These are phyloP conservation scores for Cisticola juncidis DNA, from an alignment of 2,113 vertebrate genomes.

Conservation along the genomic window DNA sequence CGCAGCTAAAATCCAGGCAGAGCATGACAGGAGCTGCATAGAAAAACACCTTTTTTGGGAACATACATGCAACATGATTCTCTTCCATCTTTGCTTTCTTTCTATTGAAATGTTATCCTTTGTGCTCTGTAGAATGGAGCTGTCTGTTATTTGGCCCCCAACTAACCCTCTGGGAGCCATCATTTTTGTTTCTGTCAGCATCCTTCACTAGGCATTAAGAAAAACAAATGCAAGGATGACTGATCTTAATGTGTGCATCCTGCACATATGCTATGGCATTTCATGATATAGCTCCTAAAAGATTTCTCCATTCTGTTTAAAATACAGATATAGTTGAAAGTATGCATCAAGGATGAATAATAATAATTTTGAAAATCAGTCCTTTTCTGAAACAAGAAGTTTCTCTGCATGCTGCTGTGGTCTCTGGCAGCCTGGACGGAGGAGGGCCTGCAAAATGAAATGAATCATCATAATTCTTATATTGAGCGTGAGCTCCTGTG, in stretches of 20 bases:
- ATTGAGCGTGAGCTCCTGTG: background rate
- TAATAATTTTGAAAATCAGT: background rate
- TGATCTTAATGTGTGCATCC: fast-evolving
- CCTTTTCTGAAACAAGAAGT: background rate
- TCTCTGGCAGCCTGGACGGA: background rate
- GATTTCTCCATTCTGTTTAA: background rate
- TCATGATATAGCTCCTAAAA: background rate
- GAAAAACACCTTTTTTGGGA: background rate
- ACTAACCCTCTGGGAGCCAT: background rate
- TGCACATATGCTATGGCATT: background rate
- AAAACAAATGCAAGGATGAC: background rate
- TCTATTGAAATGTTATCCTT: background rate
- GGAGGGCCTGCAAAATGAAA: background rate
- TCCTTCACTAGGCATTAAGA: background rate
- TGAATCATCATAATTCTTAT: background rate
- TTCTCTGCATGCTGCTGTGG: background rate
- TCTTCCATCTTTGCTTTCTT: background rate
- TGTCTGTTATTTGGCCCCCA: background rate
- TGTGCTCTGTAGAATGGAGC: background rate
- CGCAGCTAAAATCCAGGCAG: background rate
- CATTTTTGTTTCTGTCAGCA: background rate
- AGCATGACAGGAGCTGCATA: background rate
- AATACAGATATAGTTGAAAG: background rate
- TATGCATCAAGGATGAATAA: background rate
- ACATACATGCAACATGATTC: background rate